Conservation (phyloP, 2,797 vertebrate species). For the Macropus fuliginosus region DNA sequence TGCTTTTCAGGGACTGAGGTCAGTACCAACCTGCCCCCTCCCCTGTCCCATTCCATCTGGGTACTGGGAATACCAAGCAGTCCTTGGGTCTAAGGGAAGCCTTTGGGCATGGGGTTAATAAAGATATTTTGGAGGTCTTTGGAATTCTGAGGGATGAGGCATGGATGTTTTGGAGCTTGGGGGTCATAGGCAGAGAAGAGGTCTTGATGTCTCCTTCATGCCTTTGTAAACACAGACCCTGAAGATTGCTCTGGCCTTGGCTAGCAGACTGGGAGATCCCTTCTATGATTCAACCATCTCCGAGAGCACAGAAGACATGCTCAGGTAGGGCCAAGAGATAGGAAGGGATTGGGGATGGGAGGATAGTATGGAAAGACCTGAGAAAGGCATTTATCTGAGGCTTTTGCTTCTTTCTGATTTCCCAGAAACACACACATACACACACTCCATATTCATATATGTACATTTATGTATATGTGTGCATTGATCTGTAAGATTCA, state of each 20-base stretch:
- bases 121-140: background rate
- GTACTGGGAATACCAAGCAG: constrained; percentile 5
- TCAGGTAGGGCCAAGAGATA: constrained; percentile 88
- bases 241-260: constrained; percentile 93
- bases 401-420: background rate
- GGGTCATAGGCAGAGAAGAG: background rate
- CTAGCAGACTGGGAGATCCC: constrained; percentile 94
- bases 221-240: constrained; percentile 88
- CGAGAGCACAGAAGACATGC: constrained; percentile 90
- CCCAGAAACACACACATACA: background rate
- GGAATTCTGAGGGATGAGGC: background rate
- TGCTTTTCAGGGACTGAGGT: background rate
- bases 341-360: constrained; percentile 8
- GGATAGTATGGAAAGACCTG: background rate
- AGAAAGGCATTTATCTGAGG: background rate
- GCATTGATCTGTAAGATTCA: background rate
- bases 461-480: background rate
- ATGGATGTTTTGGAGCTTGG: background rate
- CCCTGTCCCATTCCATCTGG: background rate
- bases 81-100: accelerated
- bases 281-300: constrained; percentile 88
- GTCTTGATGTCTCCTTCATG: constrained; percentile 43
- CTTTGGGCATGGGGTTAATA: background rate
- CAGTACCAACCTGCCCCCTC: background rate
- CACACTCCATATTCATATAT: background rate